phyloP scores from a whole-genome alignment of 2,888 invertebrate species.

The Melikaiella ostensackeni region DNA sequence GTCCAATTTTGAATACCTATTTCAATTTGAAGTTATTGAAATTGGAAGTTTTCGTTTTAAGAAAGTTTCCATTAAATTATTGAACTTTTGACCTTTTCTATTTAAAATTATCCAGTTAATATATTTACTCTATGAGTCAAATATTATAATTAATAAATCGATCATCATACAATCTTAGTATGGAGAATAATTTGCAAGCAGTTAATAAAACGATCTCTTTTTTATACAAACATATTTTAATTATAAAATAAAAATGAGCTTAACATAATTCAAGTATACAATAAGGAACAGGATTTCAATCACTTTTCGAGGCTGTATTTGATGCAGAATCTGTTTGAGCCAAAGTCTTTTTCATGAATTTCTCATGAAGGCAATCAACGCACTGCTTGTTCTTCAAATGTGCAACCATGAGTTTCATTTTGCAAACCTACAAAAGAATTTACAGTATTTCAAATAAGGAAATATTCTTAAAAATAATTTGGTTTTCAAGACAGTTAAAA shows the following conservation, averaged over 20 bases:
- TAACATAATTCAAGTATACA: background rate
- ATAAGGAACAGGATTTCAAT: background rate
- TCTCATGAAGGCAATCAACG: constrained; percentile 6
- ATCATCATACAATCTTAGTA: background rate
- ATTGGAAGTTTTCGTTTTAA: too few species aligned
- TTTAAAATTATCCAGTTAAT: too few species aligned
- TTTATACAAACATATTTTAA: constrained; percentile 2
- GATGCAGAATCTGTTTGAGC: background rate
- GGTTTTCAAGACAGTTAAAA: background rate
- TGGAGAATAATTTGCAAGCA: background rate
- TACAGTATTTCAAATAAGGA: background rate
- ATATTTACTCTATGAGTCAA: too few species aligned
- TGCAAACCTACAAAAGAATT: background rate
- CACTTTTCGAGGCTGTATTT: background rate
- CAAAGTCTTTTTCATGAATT: background rate
- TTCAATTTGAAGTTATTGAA: too few species aligned
- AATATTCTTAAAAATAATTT: background rate
- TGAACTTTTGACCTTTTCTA: too few species aligned
- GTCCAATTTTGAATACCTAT: too few species aligned
- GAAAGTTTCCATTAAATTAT: too few species aligned
- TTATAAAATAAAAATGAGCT: background rate
- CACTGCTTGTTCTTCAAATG: constrained; percentile 15
- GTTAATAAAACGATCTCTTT: background rate
- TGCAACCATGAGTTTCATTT: constrained; percentile 13
- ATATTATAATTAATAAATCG: too few species aligned